Evolutionary conservation across 2,113 vertebrate genomes (phyloP), one percentile per base, ranked within the genome.

Genomic region (Ceratotherium simum): DNA sequence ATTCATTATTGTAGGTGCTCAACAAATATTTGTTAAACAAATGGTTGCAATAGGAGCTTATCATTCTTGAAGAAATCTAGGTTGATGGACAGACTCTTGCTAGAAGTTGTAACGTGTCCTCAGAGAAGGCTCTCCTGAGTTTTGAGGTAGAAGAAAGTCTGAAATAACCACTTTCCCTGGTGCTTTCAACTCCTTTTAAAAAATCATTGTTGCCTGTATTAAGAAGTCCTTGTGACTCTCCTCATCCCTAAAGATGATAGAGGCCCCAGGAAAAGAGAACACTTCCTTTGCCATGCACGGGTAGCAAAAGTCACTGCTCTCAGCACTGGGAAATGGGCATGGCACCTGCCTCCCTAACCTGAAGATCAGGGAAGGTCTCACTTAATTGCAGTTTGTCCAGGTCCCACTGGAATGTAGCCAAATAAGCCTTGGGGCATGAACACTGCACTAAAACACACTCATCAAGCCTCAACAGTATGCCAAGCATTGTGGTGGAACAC

Each of bases 81-180:
- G 73, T 36, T 92, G 36, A 60, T 86, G 42, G 51, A 42, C n/a
- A 82, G 78, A 58, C n/a, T 95, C 72, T 86, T 75, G 8, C 11
- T 67, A n/a, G 46, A 60, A 48, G 21, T 83, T 90, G 29, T 69
- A 91, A 95, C 81, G 89, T 86, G 9, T 48, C 12, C 42, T 69
- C 42, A 85, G 62, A 79, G 65, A 81, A 92, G 64, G 29, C 3
- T 54, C n/a, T 69, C 81, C 11, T 82, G 67, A 48, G 29, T 90
- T 90, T 86, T 81, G 80, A 95, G 31, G 89, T 42, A 79, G 27
- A 92, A 72, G 36, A 91, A 79, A 54, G 42, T 81, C 58, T 87
- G 65, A 85, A 84, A n/a, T 11, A 91, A 42, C 36, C 64, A 89
- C 78, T 79, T 88, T 48, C 9, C n/a, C 39, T 54, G 58, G 36